Percentiles rank a stretch among this genome's conserved stretches.
phyloP scores from a whole-genome alignment of 2,113 vertebrate species.

The Scalopus aquaticus region DNA sequence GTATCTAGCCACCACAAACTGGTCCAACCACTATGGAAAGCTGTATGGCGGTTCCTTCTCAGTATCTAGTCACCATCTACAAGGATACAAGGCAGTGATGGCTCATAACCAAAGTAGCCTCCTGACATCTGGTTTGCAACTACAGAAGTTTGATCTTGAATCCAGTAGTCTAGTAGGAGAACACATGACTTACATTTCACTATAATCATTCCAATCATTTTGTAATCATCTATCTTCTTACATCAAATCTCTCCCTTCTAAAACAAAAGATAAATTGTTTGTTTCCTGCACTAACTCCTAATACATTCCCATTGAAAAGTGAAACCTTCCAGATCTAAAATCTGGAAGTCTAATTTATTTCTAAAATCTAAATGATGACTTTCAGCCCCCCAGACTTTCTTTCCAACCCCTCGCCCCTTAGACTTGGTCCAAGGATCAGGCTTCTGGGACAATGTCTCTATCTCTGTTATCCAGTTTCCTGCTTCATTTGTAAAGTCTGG shows the following conservation, averaged over 20 bases:
- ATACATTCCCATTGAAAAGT: background rate
- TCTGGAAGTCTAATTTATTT: background rate
- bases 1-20: too few species aligned
- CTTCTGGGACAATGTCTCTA: background rate
- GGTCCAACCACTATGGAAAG: too few species aligned
- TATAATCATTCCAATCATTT: background rate
- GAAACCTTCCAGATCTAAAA: background rate
- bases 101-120: too few species aligned
- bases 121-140: background rate
- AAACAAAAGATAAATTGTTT: background rate
- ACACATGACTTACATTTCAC: background rate
- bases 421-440: background rate
- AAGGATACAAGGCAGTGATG: background rate
- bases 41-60: too few species aligned
- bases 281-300: background rate
- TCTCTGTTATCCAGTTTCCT: background rate
- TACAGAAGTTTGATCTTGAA: background rate
- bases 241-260: conserved; percentile 9
- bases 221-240: background rate
- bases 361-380: background rate
- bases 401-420: background rate
- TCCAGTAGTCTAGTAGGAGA: background rate
- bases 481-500: background rate
- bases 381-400: background rate
- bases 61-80: background rate